A percentile compares a stretch with the other conserved stretches of the same genome.
These are phyloP conservation scores for Dascillus cervinus DNA, from an alignment of 2,888 invertebrate species.

Conservation along the genomic window DNA sequence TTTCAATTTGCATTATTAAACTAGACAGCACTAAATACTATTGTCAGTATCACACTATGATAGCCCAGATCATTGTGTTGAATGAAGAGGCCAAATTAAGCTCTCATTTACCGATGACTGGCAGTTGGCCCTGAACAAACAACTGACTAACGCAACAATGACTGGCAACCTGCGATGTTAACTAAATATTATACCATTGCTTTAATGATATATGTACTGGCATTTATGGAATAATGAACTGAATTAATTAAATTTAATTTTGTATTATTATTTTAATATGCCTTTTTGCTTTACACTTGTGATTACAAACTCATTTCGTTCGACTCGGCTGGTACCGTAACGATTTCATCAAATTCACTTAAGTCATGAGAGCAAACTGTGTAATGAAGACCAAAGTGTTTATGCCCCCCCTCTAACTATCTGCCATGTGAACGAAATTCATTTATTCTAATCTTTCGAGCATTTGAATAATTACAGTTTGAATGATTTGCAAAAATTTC, in stretches of 20 bases:
- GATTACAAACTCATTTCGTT: too few species aligned
- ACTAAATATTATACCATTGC: slow-evolving; percentile 9
- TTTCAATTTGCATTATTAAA: background rate
- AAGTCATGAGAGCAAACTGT: too few species aligned
- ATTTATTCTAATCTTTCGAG: too few species aligned
- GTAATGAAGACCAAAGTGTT: too few species aligned
- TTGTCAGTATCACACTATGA: slow-evolving; percentile 18
- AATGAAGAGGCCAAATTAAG: slow-evolving; percentile 35
- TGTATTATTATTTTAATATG: background rate
- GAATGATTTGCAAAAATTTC: too few species aligned
- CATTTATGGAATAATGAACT: background rate
- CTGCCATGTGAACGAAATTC: too few species aligned
- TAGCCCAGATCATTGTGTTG: slow-evolving; percentile 18
- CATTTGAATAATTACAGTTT: too few species aligned
- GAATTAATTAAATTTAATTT: background rate
- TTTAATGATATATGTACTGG: background rate
- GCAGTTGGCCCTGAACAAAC: slow-evolving; percentile 35
- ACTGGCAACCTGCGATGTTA: slow-evolving; percentile 20
- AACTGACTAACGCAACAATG: slow-evolving; percentile 29
- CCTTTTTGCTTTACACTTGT: background rate
- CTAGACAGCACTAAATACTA: slow-evolving; percentile 19
- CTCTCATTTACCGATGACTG: slow-evolving; percentile 36
- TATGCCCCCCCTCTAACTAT: too few species aligned
- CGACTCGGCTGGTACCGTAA: too few species aligned
- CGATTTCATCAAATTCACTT: too few species aligned